Conservation (phyloP, 64 coral and sea anemone genomes). For the Pachyseris speciosa region DNA sequence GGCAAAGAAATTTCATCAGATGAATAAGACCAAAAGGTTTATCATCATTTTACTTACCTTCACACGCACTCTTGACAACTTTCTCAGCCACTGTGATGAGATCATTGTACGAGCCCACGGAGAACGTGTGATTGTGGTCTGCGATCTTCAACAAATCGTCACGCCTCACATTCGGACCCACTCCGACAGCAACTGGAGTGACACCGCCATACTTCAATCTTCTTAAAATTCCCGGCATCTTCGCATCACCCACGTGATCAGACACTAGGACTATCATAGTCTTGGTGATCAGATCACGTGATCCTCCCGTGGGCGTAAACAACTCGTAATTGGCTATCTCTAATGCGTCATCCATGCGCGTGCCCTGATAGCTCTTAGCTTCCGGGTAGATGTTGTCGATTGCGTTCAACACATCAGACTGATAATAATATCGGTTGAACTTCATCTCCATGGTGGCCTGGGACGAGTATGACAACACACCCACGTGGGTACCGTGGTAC, state of each 20-base stretch:
- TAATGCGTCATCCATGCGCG: conserved; percentile 82
- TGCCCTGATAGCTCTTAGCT: conserved; percentile 80
- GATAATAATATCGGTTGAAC: conserved; percentile 91
- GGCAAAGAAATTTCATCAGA: neutral
- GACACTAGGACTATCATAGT: conserved; percentile 78
- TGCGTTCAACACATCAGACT: conserved; percentile 76
- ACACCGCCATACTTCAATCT: conserved; percentile 77
- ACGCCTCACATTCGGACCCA: conserved; percentile 65
- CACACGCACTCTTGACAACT: conserved; percentile 76
- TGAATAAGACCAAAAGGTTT: neutral
- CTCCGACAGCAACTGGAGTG: conserved; percentile 68
- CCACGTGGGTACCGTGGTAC: conserved; percentile 89
- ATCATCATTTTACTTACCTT: conserved; percentile 56
- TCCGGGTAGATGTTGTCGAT: conserved; percentile 95
- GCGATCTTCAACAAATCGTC: conserved; percentile 79
- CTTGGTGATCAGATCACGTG: conserved; percentile 71
- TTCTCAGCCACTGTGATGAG: conserved; percentile 71
- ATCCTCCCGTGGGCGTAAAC: conserved; percentile 79
- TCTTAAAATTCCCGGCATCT: conserved; percentile 56
- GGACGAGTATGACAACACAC: conserved; percentile 90
- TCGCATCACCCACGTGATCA: conserved; percentile 65
- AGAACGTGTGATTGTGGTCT: conserved; percentile 65
- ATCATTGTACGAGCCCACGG: conserved; percentile 79
- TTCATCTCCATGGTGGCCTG: conserved; percentile 90
- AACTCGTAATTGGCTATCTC: conserved; percentile 93